Evolutionary conservation across 2,113 vertebrate genomes (phyloP), one percentile per base, ranked within the genome.

Genomic region (Lampris megalopsis): DNA sequence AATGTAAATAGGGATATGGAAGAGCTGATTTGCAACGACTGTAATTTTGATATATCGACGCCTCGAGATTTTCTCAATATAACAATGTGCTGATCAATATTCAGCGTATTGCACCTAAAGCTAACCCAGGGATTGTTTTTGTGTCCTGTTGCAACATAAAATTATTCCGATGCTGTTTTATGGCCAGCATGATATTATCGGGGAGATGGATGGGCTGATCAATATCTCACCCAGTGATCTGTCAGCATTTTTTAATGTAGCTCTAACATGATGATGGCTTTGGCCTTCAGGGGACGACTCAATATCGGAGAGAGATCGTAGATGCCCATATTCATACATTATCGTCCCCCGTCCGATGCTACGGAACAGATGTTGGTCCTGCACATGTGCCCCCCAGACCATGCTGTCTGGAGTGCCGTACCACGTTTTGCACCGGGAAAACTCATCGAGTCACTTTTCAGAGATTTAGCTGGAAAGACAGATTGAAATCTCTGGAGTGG

Each of bases 181-280:
- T 86, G 80, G 77, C 86, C 85, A 73, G 86, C 78, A 87, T 92
- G 79, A 77, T 85, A 91, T 90, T 90, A 87, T 88, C 90, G 85
- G 10, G 71, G 72, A 83, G 73, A 76, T 68, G 60, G 94, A 91
- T 49, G 52, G 79, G 42, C 48, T 84, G 82, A 93, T 94, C 94
- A 89, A 93, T 94, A 92, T 66, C 68, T 81, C 84, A 79, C 91
- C 89, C 91, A 91, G 89, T 93, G 88, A 92, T 85, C 86, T 92
- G 91, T 92, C 93, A 88, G 91, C 88, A 87, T 89, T 90, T 88
- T 89, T 92, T 90, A 94, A 92, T 89, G 89, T 84, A 70, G 77
- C 82, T 84, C 89, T 82, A 90, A 91, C 86, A 87, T 83, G 83
- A 93, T 91, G 91, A 93, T 89, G 83, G 79, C 67, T 65, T 60